These are phyloP conservation scores for Pholis gunnellus DNA, from an alignment of 2,113 vertebrate species.

Conservation along the genomic window DNA sequence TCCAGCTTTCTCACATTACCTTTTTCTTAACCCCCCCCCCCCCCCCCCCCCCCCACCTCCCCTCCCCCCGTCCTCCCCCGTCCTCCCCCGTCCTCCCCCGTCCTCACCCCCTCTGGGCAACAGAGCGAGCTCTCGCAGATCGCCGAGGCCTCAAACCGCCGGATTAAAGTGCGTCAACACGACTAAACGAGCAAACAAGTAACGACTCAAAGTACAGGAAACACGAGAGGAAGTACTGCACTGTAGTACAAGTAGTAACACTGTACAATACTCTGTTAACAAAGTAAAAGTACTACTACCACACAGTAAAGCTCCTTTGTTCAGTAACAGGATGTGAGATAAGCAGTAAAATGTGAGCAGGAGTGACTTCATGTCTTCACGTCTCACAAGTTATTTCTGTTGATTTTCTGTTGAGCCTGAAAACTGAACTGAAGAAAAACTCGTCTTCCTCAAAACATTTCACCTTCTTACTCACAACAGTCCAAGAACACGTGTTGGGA, in stretches of 20 bases:
- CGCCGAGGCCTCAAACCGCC: not conserved
- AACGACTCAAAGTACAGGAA: not conserved
- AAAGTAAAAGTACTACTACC: no score
- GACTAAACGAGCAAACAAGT: not conserved
- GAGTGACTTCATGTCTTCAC: no score
- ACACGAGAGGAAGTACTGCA: not conserved
- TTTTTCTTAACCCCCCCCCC: conserved; percentile 26
- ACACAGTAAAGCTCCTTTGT: no score
- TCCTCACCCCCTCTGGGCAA: conserved; percentile 8
- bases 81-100: not conserved
- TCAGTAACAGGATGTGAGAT: no score
- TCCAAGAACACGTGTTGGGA: no score
- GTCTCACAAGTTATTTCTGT: no score
- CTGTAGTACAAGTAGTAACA: not conserved
- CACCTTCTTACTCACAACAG: no score
- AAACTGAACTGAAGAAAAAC: no score
- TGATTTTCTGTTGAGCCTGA: no score
- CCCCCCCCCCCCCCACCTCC: not conserved
- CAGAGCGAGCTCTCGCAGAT: conserved; percentile 12
- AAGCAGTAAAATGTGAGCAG: no score
- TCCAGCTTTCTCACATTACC: conserved; percentile 77
- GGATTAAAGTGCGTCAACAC: conserved; percentile 32
- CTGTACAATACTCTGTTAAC: not conserved
- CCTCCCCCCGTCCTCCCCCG: not conserved
- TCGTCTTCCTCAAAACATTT: no score